A percentile compares a stretch with the other conserved stretches of the same genome.
These are phyloP conservation scores for Danionella dracula DNA, from an alignment of 2,797 vertebrate species.

Conservation along the genomic window DNA sequence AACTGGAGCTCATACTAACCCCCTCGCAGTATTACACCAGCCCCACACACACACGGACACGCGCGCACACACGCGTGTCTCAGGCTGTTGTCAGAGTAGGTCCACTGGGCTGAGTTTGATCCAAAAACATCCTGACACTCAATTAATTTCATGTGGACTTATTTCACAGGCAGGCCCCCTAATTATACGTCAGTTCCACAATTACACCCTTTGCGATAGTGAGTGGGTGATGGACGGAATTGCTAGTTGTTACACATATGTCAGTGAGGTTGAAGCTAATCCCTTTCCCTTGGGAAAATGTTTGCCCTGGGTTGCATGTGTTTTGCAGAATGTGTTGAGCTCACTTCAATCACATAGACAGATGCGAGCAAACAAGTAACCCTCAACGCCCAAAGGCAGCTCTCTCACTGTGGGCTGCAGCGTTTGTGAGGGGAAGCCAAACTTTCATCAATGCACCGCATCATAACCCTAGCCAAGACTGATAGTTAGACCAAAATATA, in stretches of 20 bases:
- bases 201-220: conserved; percentile 25
- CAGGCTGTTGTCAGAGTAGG: neutral
- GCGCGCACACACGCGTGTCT: neutral
- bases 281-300: conserved; percentile 36
- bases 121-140: conserved; percentile 35
- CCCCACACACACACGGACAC: neutral
- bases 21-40: conserved; percentile 5
- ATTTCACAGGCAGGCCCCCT: conserved; percentile 26
- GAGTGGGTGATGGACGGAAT: conserved; percentile 24
- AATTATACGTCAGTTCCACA: conserved; percentile 42
- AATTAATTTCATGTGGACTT: conserved; percentile 42
- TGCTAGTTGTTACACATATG: conserved; percentile 31
- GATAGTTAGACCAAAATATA: neutral
- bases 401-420: neutral
- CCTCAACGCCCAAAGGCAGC: neutral
- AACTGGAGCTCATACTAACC: neutral
- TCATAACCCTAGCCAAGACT: neutral
- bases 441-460: neutral
- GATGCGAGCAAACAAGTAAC: conserved; percentile 33
- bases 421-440: neutral
- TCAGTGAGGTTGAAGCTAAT: conserved; percentile 19
- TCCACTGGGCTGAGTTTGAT: conserved; percentile 15
- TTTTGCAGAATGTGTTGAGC: conserved; percentile 23
- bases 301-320: conserved; percentile 28
- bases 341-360: conserved; percentile 19